Conservation (phyloP, 2,797 vertebrate genomes). For the Iguana delicatissima region DNA sequence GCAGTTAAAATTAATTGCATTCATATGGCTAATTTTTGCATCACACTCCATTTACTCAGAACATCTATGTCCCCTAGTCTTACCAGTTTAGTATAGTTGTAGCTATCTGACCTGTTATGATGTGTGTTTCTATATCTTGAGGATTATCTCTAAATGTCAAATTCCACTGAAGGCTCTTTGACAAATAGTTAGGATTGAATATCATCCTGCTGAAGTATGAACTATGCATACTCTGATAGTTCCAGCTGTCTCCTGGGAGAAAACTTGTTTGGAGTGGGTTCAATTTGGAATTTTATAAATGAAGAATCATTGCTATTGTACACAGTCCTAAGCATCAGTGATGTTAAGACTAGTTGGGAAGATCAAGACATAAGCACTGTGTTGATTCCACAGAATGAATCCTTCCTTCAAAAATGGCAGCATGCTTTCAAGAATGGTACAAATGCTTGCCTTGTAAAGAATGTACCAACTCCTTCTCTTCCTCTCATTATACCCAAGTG, state of each 20-base stretch:
- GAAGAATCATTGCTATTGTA: neutral
- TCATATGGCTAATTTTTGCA: neutral
- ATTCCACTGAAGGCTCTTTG: conserved; percentile 27
- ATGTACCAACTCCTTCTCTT: neutral
- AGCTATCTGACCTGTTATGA: neutral
- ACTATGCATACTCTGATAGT: conserved; percentile 20
- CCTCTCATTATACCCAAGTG: neutral
- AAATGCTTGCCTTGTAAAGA: neutral
- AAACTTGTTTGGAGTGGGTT: conserved; percentile 28
- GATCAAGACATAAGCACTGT: neutral
- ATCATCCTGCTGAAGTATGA: conserved; percentile 21
- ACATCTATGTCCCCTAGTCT: neutral
- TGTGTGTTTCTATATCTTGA: neutral
- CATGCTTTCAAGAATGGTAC: neutral
- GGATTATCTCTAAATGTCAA: conserved; percentile 40
- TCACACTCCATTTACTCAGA: neutral
- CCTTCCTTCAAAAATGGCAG: neutral
- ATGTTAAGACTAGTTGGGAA: conserved; percentile 22
- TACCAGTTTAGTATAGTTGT: conserved; percentile 30
- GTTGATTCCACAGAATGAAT: neutral
- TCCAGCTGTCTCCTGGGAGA: conserved; percentile 20
- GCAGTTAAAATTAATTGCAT: neutral
- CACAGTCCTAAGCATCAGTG: conserved; percentile 19
- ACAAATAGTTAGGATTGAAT: neutral
- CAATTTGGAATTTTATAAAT: conserved; percentile 27